These are phyloP conservation scores for Halichoerus grypus DNA, from an alignment of 2,113 vertebrate species.

Conservation along the genomic window DNA sequence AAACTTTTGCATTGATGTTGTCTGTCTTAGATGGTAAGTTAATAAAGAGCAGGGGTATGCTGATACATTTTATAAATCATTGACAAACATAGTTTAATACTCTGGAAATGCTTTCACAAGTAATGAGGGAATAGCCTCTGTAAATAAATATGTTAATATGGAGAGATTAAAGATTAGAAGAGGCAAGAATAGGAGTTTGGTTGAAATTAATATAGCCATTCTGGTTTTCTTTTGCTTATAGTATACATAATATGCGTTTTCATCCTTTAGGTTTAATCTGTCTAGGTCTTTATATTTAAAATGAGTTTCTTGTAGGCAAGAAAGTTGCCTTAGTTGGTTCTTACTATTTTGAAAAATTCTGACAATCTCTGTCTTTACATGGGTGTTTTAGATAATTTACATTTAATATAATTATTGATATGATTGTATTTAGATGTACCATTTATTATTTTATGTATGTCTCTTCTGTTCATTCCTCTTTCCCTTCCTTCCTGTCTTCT, in stretches of 20 bases:
- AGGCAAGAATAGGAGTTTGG: not conserved
- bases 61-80: not conserved
- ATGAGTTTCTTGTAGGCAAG: not conserved
- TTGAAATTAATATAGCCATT: not conserved
- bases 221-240: constrained; percentile 58
- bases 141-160: not conserved
- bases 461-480: not conserved
- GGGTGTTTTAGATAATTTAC: not conserved
- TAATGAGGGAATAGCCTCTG: not conserved
- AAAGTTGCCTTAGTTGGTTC: not conserved
- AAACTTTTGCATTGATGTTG: not conserved
- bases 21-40: constrained; percentile 24
- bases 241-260: not conserved
- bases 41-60: not conserved
- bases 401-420: constrained; percentile 5
- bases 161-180: not conserved
- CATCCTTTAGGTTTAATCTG: constrained; percentile 22
- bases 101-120: not conserved
- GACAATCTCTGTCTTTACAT: not conserved
- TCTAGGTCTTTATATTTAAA: constrained; percentile 54
- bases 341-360: constrained; percentile 60
- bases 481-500: not conserved
- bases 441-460: not conserved
- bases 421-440: not conserved
- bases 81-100: not conserved